Conservation (phyloP, 2,113 vertebrate genomes). For the Enhydra lutris region DNA sequence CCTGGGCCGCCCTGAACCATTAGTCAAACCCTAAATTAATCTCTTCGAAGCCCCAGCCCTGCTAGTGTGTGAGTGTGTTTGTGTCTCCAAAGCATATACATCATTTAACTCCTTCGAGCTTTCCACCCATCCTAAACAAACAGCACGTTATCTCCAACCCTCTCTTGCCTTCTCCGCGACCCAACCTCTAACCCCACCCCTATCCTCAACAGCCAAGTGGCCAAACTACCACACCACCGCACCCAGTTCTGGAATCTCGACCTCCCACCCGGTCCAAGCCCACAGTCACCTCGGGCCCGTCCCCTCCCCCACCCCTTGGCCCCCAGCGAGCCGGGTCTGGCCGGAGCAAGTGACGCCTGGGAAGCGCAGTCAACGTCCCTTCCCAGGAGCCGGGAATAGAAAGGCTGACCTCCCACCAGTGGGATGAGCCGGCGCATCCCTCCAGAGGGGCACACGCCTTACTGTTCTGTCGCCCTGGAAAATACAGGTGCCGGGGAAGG, state of each 20-base stretch:
- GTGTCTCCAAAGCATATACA: background rate
- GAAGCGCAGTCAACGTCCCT: background rate
- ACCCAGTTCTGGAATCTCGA: background rate
- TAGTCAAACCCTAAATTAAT: background rate
- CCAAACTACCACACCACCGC: background rate
- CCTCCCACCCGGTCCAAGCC: background rate
- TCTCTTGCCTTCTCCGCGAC: background rate
- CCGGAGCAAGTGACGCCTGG: background rate
- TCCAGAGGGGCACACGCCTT: slow-evolving; percentile 28
- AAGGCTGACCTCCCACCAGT: background rate
- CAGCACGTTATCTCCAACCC: background rate
- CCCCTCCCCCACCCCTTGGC: slow-evolving; percentile 28
- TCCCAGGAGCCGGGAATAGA: background rate
- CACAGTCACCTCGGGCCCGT: background rate
- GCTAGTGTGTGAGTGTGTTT: background rate
- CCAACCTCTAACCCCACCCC: background rate
- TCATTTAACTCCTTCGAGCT: slow-evolving; percentile 61
- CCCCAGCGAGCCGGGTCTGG: background rate
- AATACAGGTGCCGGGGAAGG: background rate
- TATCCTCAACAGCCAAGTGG: background rate
- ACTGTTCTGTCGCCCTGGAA: background rate
- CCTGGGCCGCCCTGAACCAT: background rate
- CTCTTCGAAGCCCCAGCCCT: background rate
- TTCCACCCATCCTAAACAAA: slow-evolving; percentile 53
- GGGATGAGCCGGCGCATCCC: background rate